Conservation (phyloP, 2,113 vertebrate species). For the Ictalurus punctatus region DNA sequence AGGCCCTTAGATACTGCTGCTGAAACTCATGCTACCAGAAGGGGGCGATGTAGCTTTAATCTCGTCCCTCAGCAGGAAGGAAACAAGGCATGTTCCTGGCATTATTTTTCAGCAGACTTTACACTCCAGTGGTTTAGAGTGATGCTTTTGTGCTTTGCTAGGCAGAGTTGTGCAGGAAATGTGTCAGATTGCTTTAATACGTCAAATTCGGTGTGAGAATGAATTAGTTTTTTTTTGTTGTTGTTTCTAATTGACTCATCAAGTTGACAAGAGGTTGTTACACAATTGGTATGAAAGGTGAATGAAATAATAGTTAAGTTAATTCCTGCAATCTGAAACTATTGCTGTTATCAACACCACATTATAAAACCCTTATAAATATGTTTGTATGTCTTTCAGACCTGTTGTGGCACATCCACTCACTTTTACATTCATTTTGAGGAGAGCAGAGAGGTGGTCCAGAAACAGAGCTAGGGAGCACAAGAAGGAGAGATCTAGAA, state of each 20-base stretch:
- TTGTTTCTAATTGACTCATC: not conserved
- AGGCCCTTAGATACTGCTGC: not conserved
- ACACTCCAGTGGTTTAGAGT: conserved; percentile 9
- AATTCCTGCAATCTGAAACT: not conserved
- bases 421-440: not conserved
- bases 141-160: conserved; percentile 16
- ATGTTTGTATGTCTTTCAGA: not conserved
- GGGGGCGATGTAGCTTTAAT: conserved; percentile 27
- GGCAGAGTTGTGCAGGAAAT: not conserved
- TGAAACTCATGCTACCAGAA: not conserved
- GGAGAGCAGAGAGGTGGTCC: not conserved
- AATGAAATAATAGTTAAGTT: not conserved
- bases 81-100: not conserved
- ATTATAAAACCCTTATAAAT: not conserved
- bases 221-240: not conserved
- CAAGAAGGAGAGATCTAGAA: not conserved
- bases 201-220: not conserved
- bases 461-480: not conserved
- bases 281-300: not conserved
- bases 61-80: not conserved
- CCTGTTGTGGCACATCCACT: not conserved
- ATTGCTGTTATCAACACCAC: not conserved
- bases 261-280: not conserved
- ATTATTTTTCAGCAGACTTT: conserved; percentile 7
- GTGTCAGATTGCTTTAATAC: not conserved